Percentiles rank a stretch among this genome's conserved stretches.
These are phyloP conservation scores for Amphiprion clarkii DNA, from an alignment of 2,797 vertebrate genomes.

Conservation along the genomic window DNA sequence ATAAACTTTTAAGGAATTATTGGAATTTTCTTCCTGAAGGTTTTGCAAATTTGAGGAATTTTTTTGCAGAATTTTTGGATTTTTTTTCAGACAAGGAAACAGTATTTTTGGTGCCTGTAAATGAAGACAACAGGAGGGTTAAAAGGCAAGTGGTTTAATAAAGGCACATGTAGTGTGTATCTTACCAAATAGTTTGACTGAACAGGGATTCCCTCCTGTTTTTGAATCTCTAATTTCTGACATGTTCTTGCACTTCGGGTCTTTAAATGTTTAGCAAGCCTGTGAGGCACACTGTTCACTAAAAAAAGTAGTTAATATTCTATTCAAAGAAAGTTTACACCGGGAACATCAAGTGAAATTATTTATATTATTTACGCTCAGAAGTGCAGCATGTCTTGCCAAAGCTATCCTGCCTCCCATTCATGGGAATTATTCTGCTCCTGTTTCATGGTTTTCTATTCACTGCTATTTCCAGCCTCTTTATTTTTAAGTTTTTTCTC, in stretches of 20 bases:
- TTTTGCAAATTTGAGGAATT: too few relatives aligned
- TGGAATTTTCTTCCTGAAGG: too few relatives aligned
- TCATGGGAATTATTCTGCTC: constrained; percentile 12
- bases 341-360: not conserved
- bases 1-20: too few relatives aligned
- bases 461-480: constrained; percentile 11
- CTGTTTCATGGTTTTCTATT: constrained; percentile 1
- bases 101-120: too few relatives aligned
- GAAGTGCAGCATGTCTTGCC: not conserved
- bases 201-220: not conserved
- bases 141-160: too few relatives aligned
- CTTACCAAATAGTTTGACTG: not conserved
- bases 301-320: too few relatives aligned
- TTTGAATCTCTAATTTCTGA: not conserved
- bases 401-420: not conserved
- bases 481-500: constrained; percentile 8
- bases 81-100: too few relatives aligned
- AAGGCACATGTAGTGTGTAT: not conserved
- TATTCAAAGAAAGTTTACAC: not conserved
- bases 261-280: not conserved
- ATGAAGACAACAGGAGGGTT: too few relatives aligned
- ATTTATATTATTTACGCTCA: not conserved
- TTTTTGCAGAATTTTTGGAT: too few relatives aligned
- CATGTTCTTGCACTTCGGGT: not conserved
- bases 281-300: not conserved